Evolutionary conservation across 1,140 invertebrate species (phyloP).

Genomic region (Melitaea cinxia): DNA sequence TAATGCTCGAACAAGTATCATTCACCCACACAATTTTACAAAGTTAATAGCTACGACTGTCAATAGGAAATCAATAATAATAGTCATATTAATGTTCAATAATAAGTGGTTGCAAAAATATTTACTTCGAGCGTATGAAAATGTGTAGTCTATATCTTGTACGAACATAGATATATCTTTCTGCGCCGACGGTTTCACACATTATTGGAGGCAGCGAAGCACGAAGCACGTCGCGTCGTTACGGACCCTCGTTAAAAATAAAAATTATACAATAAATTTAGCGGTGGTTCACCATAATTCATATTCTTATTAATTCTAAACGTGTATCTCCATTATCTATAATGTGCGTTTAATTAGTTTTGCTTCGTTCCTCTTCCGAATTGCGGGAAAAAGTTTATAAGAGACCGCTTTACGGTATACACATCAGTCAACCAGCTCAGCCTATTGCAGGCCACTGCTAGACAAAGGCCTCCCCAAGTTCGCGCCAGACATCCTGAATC

Average conservation of each 20-base stretch:
- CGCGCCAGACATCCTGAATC: no score
- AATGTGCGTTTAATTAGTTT: conserved; percentile 24
- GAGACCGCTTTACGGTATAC: not conserved
- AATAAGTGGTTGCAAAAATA: conserved; percentile 1
- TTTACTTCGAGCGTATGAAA: conserved; percentile 18
- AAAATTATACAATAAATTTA: conserved; percentile 62
- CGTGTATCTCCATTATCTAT: conserved; percentile 25
- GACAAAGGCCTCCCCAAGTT: no score
- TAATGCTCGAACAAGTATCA: not conserved
- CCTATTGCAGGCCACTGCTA: no score
- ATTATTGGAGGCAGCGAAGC: conserved; percentile 64
- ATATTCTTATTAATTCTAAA: conserved; percentile 37
- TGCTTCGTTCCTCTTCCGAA: conserved; percentile 14
- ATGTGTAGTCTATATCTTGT: conserved; percentile 14
- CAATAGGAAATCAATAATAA: conserved; percentile 3
- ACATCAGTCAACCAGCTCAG: no score
- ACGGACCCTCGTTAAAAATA: conserved; percentile 67
- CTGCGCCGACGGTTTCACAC: conserved; percentile 53
- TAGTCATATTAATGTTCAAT: not conserved
- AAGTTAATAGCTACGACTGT: not conserved
- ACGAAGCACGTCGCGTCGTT: conserved; percentile 59
- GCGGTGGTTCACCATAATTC: conserved; percentile 47
- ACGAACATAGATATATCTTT: conserved; percentile 54
- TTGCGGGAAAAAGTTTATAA: not conserved
- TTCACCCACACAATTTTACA: no score